phyloP scores from a whole-genome alignment of 1,140 invertebrate species.

The Trigoniulus corallinus region DNA sequence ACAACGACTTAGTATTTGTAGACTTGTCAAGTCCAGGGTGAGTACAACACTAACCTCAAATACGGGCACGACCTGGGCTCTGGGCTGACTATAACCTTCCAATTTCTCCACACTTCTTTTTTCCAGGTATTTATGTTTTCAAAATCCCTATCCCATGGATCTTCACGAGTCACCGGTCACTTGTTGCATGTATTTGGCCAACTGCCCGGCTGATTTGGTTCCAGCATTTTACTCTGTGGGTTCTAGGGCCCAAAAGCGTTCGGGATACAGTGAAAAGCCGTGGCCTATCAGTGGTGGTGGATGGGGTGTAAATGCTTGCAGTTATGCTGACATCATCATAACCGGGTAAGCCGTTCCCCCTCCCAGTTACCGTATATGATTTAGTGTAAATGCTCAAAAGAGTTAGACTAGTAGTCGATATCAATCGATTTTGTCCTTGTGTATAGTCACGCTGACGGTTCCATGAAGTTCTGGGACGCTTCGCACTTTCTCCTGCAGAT shows the following conservation, averaged over 20 bases:
- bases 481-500: slow-evolving; percentile 82
- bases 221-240: slow-evolving; percentile 83
- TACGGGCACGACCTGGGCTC: too few species aligned
- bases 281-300: slow-evolving; percentile 92
- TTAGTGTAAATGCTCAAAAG: background rate
- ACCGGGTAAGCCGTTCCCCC: slow-evolving; percentile 64
- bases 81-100: background rate
- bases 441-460: slow-evolving; percentile 82
- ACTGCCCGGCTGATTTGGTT: slow-evolving; percentile 93
- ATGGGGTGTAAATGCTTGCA: slow-evolving; percentile 81
- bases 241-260: slow-evolving; percentile 45
- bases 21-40: slow-evolving; percentile 76
- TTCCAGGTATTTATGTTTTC: slow-evolving; percentile 79
- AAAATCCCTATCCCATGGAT: slow-evolving; percentile 99
- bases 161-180: slow-evolving; percentile 95
- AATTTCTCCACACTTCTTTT: background rate
- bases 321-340: slow-evolving; percentile 91
- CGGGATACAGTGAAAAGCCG: slow-evolving; percentile 82
- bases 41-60: slow-evolving; percentile 7
- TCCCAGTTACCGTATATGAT: background rate
- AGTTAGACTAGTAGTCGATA: too few species aligned
- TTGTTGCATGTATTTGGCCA: slow-evolving; percentile 86
- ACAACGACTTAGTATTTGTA: slow-evolving; percentile 95
- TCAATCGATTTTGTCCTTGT: slow-evolving; percentile 14
- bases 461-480: slow-evolving; percentile 95